phyloP scores from a whole-genome alignment of 2,888 invertebrate species.

The Nomada ferruginata region DNA sequence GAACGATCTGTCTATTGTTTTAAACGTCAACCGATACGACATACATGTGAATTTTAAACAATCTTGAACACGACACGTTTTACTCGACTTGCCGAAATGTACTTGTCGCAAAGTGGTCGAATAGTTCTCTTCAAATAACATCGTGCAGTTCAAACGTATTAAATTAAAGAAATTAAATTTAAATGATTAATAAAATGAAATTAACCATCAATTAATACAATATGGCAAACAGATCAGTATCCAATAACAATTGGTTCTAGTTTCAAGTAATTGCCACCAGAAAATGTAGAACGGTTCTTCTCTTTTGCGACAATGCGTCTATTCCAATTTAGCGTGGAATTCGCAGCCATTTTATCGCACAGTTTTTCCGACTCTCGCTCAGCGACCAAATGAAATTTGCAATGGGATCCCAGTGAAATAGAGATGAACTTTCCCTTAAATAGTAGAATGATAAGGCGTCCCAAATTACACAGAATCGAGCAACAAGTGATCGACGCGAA shows the following conservation, averaged over 20 bases:
- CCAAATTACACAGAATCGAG: constrained; percentile 60
- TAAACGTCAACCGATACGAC: neutral
- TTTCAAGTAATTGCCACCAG: too few relatives aligned
- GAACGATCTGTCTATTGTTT: neutral
- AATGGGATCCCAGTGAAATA: neutral
- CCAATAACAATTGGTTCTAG: too few relatives aligned
- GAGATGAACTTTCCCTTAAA: neutral
- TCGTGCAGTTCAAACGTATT: neutral
- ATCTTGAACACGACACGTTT: neutral
- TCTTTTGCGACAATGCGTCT: too few relatives aligned
- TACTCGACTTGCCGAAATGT: too few relatives aligned
- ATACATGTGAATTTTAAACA: neutral
- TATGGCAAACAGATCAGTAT: too few relatives aligned
- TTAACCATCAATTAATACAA: too few relatives aligned
- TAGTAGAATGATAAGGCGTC: constrained; percentile 15
- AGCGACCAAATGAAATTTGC: neutral
- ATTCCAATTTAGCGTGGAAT: too few relatives aligned
- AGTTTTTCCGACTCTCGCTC: neutral
- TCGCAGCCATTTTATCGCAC: constrained; percentile 5
- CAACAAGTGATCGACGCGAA: constrained; percentile 71
- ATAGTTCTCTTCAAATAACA: neutral
- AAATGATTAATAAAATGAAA: too few relatives aligned
- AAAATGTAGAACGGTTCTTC: too few relatives aligned
- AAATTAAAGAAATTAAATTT: too few relatives aligned
- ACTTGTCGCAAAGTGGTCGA: too few relatives aligned